Evolutionary conservation across 2,888 invertebrate species (phyloP).

Genomic region (Drosophila meridiana): DNA sequence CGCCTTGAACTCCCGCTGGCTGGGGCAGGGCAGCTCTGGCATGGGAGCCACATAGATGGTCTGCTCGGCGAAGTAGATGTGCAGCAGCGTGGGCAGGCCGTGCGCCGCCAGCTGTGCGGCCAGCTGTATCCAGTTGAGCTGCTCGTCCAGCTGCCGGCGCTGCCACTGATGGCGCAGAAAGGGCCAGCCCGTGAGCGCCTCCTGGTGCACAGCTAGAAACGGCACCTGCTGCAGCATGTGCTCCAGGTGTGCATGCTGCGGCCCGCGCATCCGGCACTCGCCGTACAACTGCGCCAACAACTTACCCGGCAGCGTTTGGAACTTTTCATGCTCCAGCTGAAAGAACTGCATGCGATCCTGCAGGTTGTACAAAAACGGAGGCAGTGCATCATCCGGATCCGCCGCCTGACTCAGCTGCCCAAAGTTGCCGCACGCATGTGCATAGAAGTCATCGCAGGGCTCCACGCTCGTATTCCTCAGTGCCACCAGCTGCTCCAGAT

Average conservation of each 20-base stretch:
- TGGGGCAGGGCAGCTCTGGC: conserved; percentile 67
- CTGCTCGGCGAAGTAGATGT: conserved; percentile 79
- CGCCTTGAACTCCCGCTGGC: conserved; percentile 39
- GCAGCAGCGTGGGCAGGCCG: conserved; percentile 74
- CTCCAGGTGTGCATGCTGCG: conserved; percentile 52
- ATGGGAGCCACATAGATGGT: conserved; percentile 78
- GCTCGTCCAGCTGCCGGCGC: conserved; percentile 40
- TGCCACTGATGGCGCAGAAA: conserved; percentile 80
- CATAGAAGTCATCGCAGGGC: conserved; percentile 80
- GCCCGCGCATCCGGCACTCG: conserved; percentile 61
- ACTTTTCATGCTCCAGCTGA: conserved; percentile 59
- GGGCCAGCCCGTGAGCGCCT: conserved; percentile 71
- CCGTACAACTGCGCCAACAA: conserved; percentile 72
- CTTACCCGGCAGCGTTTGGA: conserved; percentile 69
- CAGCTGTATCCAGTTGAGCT: conserved; percentile 73
- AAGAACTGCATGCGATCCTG: conserved; percentile 81
- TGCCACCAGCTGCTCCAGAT: conserved; percentile 67
- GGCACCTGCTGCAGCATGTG: conserved; percentile 68
- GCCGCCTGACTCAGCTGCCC: neutral
- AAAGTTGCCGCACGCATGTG: conserved; percentile 80
- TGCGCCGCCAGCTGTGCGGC: conserved; percentile 78
- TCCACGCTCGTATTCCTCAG: conserved; percentile 65
- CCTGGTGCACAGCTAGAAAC: conserved; percentile 57
- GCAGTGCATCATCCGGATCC: conserved; percentile 53
- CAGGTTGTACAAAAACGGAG: conserved; percentile 80